Conservation (phyloP, 2,797 vertebrate genomes). For the Jordanella pulchra region DNA sequence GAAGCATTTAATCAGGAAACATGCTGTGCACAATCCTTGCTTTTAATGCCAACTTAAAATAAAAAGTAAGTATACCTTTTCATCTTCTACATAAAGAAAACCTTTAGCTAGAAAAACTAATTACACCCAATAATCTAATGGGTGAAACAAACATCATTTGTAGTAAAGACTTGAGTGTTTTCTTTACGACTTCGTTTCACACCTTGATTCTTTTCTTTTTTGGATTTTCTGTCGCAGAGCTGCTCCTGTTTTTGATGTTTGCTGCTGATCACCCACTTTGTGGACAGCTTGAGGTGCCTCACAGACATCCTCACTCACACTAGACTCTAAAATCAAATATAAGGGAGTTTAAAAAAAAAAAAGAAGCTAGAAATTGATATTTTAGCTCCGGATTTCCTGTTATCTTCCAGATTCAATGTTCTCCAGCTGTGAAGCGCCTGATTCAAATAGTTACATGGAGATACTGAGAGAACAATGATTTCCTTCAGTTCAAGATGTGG, state of each 20-base stretch:
- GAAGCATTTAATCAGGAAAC: constrained; percentile 4
- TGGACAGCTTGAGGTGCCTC: not conserved
- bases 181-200: not conserved
- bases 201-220: not conserved
- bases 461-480: not conserved
- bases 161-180: not conserved
- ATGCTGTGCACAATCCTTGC: not conserved
- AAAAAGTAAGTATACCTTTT: not conserved
- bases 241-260: not conserved
- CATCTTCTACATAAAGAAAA: not conserved
- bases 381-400: not conserved
- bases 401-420: not conserved
- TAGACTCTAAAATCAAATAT: too few relatives aligned
- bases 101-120: not conserved
- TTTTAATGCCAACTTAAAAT: not conserved
- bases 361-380: not conserved
- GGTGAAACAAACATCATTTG: not conserved
- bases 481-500: not conserved
- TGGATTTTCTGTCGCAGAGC: not conserved
- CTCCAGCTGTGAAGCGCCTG: not conserved
- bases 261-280: not conserved
- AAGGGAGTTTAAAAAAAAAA: not conserved
- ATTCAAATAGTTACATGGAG: too few relatives aligned
- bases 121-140: not conserved
- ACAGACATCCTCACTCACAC: not conserved